These are phyloP conservation scores for Porites lobata DNA, from an alignment of 92 coral and sea anemone genomes.

Conservation along the genomic window DNA sequence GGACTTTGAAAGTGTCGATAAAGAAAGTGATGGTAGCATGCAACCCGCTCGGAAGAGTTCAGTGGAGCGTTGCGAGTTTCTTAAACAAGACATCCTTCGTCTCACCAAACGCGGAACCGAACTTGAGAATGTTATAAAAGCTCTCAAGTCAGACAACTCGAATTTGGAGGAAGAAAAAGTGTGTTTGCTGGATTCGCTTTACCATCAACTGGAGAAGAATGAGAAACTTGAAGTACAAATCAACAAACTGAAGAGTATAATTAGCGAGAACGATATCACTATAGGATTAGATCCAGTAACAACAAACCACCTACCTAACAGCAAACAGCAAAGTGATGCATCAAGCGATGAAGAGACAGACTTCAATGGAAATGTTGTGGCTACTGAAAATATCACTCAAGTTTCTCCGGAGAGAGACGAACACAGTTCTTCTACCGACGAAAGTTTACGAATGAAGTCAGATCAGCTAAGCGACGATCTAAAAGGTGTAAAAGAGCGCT, in stretches of 20 bases:
- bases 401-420: neutral
- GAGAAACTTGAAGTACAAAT: conserved; percentile 92
- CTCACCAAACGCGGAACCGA: conserved; percentile 74
- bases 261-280: conserved; percentile 28
- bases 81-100: conserved; percentile 66
- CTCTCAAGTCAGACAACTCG: conserved; percentile 80
- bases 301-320: conserved; percentile 14
- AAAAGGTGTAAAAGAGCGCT: conserved; percentile 60
- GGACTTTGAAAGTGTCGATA: conserved; percentile 34
- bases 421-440: neutral
- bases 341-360: conserved; percentile 9
- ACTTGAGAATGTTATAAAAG: conserved; percentile 74
- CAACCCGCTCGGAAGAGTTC: conserved; percentile 55
- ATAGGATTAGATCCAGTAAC: conserved; percentile 4
- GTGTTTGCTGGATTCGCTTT: conserved; percentile 87
- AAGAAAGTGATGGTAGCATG: conserved; percentile 44
- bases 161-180: conserved; percentile 87
- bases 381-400: neutral
- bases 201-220: conserved; percentile 93
- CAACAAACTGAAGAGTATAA: conserved; percentile 54
- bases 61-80: conserved; percentile 75
- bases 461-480: conserved; percentile 48
- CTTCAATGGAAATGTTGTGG: conserved; percentile 7
- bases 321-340: neutral
- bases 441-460: neutral